phyloP scores from a whole-genome alignment of 2,888 invertebrate genomes.

The Acrobeloides nanus region DNA sequence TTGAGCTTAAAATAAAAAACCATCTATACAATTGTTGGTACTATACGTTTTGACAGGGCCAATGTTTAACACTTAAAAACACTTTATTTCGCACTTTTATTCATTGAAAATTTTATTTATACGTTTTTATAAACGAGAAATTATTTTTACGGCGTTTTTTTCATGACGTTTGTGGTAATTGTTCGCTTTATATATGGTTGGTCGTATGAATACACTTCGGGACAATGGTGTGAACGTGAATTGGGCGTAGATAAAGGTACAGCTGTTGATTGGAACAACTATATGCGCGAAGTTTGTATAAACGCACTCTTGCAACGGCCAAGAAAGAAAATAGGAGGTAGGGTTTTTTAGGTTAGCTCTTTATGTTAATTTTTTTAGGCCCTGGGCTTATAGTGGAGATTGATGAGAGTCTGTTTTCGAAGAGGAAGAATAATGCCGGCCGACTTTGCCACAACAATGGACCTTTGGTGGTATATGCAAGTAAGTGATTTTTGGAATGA shows the following conservation, averaged over 20 bases:
- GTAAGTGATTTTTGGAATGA: too few species aligned
- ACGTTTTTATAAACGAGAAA: too few species aligned
- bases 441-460: conserved; percentile 7
- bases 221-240: conserved; percentile 1
- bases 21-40: too few species aligned
- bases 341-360: not conserved
- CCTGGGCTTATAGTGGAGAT: conserved; percentile 12
- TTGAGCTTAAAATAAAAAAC: too few species aligned
- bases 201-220: conserved; percentile 1
- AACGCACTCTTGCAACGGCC: not conserved
- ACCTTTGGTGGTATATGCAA: conserved; percentile 9
- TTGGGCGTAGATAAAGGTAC: not conserved
- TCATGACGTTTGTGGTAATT: not conserved
- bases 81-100: too few species aligned
- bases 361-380: too few species aligned
- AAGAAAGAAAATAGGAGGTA: too few species aligned
- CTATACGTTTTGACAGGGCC: too few species aligned
- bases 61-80: too few species aligned
- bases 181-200: conserved; percentile 6
- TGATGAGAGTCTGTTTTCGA: conserved; percentile 8
- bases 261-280: conserved; percentile 5
- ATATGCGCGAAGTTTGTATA: conserved; percentile 6
- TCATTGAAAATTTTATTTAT: too few species aligned
- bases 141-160: too few species aligned
- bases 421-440: not conserved